phyloP scores from a whole-genome alignment of 2,113 vertebrate species.

The Erpornis zantholeuca region DNA sequence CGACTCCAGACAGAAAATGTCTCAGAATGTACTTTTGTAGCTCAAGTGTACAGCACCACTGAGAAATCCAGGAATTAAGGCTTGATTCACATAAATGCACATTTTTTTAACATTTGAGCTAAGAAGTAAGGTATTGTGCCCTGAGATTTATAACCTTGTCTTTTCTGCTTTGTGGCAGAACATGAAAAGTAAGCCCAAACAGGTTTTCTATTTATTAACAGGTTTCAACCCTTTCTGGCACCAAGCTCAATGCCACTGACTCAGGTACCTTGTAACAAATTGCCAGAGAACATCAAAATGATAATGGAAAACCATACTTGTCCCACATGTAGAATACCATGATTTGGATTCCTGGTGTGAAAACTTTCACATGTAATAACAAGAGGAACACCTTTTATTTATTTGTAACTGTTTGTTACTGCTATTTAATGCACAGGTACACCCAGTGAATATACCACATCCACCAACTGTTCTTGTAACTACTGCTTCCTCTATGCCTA shows the following conservation, averaged over 20 bases:
- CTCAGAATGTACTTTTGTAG: background rate
- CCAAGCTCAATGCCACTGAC: background rate
- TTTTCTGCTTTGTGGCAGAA: background rate
- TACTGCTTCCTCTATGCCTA: background rate
- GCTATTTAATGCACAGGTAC: background rate
- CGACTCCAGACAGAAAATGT: background rate
- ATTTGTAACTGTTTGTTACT: background rate
- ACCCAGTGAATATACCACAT: background rate
- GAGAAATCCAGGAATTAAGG: background rate
- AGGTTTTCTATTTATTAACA: background rate
- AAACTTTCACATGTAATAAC: background rate
- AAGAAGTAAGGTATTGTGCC: background rate
- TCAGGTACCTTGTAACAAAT: background rate
- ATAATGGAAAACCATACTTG: background rate
- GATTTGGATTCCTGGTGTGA: background rate
- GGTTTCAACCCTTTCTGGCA: background rate
- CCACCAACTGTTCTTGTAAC: rapidly evolving
- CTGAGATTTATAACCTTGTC: background rate
- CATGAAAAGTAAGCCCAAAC: background rate
- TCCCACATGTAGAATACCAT: background rate
- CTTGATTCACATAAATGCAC: background rate
- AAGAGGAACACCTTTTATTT: background rate
- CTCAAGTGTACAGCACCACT: background rate
- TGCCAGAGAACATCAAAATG: background rate
- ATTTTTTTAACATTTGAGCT: background rate